Conservation (phyloP, 2,113 vertebrate species). For the Stictonetta naevosa region DNA sequence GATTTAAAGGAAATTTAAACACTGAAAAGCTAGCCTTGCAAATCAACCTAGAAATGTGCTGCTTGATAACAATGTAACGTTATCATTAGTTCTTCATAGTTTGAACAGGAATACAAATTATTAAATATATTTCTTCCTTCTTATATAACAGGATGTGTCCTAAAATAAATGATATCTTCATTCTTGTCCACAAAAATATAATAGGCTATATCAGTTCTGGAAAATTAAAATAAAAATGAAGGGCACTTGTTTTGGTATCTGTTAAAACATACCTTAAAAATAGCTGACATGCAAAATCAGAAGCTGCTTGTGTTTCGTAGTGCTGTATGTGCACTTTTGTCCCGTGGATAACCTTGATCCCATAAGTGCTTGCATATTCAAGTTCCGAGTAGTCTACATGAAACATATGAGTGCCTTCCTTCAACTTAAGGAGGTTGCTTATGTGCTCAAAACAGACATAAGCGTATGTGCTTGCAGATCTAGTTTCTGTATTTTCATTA, state of each 20-base stretch:
- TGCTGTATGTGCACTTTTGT: background rate
- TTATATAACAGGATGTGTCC: background rate
- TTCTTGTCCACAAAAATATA: background rate
- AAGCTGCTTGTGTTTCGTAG: background rate
- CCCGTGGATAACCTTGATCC: background rate
- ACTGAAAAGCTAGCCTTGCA: background rate
- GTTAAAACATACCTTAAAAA: background rate
- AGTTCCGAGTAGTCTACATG: background rate
- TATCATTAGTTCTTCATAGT: background rate
- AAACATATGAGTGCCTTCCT: fast-evolving
- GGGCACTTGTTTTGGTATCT: background rate
- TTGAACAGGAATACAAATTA: background rate
- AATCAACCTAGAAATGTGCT: background rate
- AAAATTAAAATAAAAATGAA: background rate
- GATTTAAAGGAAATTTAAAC: background rate
- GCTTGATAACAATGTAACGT: background rate
- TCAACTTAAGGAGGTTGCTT: background rate
- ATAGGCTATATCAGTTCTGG: background rate
- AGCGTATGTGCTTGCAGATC: background rate
- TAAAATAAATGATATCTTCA: background rate
- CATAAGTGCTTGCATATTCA: background rate
- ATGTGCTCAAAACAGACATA: background rate
- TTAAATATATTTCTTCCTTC: background rate
- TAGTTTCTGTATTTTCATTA: background rate
- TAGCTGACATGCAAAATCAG: background rate